phyloP scores from a whole-genome alignment of 2,113 vertebrate genomes.

The Brienomyrus brachyistius region DNA sequence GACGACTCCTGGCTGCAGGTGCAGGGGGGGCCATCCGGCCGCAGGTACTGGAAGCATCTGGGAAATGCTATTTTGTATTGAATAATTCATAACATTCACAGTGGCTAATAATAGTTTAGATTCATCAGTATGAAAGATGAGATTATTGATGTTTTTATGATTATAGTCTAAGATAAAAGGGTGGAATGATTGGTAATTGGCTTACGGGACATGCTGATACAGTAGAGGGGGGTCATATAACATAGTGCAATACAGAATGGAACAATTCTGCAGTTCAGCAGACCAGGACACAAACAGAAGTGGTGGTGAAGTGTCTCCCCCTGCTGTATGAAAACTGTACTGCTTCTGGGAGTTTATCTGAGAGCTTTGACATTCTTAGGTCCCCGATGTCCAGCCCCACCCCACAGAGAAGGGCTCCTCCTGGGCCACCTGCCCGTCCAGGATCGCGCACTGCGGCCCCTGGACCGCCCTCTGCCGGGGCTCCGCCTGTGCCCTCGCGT shows the following conservation, averaged over 20 bases:
- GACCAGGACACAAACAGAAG: background rate
- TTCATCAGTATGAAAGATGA: background rate
- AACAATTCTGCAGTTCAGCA: background rate
- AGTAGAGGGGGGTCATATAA: background rate
- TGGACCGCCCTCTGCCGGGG: constrained; percentile 75
- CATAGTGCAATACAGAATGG: background rate
- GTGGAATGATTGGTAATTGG: background rate
- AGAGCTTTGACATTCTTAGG: constrained; percentile 49
- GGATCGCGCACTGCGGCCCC: constrained; percentile 81
- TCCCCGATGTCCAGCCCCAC: constrained; percentile 93
- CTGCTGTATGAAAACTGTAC: constrained; percentile 1
- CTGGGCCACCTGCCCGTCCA: constrained; percentile 80
- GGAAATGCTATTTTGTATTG: too few species aligned
- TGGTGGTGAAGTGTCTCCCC: constrained; percentile 5
- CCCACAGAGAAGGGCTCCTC: constrained; percentile 84
- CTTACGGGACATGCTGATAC: background rate
- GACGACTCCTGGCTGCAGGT: constrained; percentile 98
- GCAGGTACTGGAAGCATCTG: constrained; percentile 63
- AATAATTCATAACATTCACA: background rate
- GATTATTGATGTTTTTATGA: background rate
- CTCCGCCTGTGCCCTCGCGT: constrained; percentile 82
- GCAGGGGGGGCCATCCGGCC: constrained; percentile 71
- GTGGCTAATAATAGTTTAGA: background rate
- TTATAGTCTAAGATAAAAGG: background rate
- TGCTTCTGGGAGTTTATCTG: background rate